Base-by-base conservation (phyloP, 2,797 vertebrate genomes). In the Scyliorhinus canicula region DNA sequence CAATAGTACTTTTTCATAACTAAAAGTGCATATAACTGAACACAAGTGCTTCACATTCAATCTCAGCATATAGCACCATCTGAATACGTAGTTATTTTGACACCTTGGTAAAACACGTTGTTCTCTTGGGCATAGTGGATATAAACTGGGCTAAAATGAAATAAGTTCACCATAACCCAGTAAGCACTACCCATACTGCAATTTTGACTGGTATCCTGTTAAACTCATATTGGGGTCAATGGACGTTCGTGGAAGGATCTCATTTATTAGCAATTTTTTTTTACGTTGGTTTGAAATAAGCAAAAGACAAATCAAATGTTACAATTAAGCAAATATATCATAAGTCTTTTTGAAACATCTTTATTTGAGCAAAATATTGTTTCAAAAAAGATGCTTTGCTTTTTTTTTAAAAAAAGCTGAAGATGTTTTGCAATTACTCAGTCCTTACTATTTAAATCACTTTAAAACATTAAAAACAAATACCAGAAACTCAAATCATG, bases 351-450 rank as follows among this genome's bases (percentile, higher is more conserved):
- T n/a, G 50, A 94, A 55, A 71, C 28, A 35, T 94, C 93, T 94
- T 94, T 94, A 94, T 94, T 94, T 94, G 93, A 94, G 69, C 65
- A 94, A 94, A 94, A 50, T 94, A 74, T 94, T 94, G 65, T 94
- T 94, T 74, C 31, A 94, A 91, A 84, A 91, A 93, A 94, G 47
- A 74, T 74, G 93, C 44, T 74, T 94, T 67, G 7, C 60, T n/a
- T 82, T 94, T 94, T 71, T 71, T n/a, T n/a, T 47, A 50, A 47
- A 71, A 93, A 90, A 69, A 60, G 47, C 47, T 94, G 16, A 93
- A 94, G 67, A 67, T 50, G 5, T 40, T 67, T 93, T 74, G 47
- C 67, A 94, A 50, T 71, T 52, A 47, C 47, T 19, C 47, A 74
- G 24, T 67, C 44, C 44, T 93, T 93, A 50, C 67, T n/a, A 93